Conservation (phyloP, 2,888 invertebrate genomes). For the Ariolimax columbianus region DNA sequence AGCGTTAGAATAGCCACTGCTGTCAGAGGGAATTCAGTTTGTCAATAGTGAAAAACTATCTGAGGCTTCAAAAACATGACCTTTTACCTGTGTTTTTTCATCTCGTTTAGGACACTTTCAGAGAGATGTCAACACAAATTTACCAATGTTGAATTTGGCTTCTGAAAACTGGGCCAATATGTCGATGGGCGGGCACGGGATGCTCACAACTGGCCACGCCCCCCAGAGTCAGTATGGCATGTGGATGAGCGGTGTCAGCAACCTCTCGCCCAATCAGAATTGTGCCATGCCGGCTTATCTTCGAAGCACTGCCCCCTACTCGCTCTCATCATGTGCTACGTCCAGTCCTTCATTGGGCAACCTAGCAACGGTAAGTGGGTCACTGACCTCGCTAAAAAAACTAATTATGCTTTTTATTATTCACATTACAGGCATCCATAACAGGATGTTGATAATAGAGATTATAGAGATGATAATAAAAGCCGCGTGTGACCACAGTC, state of each 20-base stretch:
- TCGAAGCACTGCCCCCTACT: constrained; percentile 63
- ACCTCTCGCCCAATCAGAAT: constrained; percentile 72
- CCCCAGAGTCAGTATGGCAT: constrained; percentile 65
- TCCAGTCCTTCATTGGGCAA: constrained; percentile 50
- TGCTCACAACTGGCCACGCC: constrained; percentile 56
- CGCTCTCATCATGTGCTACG: constrained; percentile 62
- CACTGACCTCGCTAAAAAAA: too few species aligned
- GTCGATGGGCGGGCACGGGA: constrained; percentile 56
- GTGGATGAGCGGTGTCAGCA: constrained; percentile 72
- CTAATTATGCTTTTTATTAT: too few species aligned
- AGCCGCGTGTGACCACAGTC: too few species aligned
- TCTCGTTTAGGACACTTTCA: constrained; percentile 64
- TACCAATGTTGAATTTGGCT: constrained; percentile 69
- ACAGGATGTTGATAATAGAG: too few species aligned
- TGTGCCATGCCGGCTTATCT: constrained; percentile 74
- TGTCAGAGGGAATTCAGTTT: too few species aligned
- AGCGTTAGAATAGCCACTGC: too few species aligned
- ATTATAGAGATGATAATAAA: too few species aligned
- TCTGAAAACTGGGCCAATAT: constrained; percentile 73
- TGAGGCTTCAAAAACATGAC: too few species aligned
- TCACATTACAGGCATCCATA: too few species aligned
- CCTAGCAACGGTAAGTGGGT: constrained; percentile 28
- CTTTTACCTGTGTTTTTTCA: too few species aligned
- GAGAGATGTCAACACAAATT: constrained; percentile 68
- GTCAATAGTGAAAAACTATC: too few species aligned